Evolutionary conservation across 1,140 invertebrate species (phyloP), one percentile per base, ranked within the genome.

Genomic region (Hycleus cichorii): DNA sequence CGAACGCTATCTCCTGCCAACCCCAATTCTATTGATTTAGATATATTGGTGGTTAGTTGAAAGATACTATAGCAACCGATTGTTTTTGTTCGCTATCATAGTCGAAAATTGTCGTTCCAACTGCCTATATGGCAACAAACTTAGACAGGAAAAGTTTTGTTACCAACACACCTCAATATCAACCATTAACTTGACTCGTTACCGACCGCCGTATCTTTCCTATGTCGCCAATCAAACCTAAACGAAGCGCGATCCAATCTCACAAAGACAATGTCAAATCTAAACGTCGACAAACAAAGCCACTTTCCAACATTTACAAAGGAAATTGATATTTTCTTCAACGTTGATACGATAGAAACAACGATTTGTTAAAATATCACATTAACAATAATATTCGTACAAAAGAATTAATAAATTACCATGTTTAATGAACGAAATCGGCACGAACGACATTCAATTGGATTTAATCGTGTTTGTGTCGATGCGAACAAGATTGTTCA

Each of bases 401-500:
- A 10, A 6, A 6, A 39, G 6, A 39, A 39, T 4, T 42, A 42
- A n/a, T 42, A n/a, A 42, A 42, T 42, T 42, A 11, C 11, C 5
- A 42, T 9, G 10, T 10, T 42, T 42, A 10, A 42, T 10, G 40
- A 42, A 3, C 9, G 9, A 42, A 42, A 42, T n/a, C 9, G 40
- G 7, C 32, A 32, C 32, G 32, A 32, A 32, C 7, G 32, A 7
- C 32, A 32, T 32, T 32, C 7, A 32, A 32, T 32, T 32, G 32
- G 3, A 32, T 7, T 32, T 1, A 32, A 32, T 32, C 32, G 32
- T 32, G 32, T 32, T 32, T 32, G 4, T 7, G 32, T 32, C 32
- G 32, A 32, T 32, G 1, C 32, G 7, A 32, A 32, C 32, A 32
- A 67, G 60, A 67, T 67, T 67, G 65, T 67, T 67, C 65, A 67